Percentiles rank a stretch among this genome's conserved stretches.
Conservation (phyloP, 2,797 vertebrate species). For the Cossypha caffra region DNA sequence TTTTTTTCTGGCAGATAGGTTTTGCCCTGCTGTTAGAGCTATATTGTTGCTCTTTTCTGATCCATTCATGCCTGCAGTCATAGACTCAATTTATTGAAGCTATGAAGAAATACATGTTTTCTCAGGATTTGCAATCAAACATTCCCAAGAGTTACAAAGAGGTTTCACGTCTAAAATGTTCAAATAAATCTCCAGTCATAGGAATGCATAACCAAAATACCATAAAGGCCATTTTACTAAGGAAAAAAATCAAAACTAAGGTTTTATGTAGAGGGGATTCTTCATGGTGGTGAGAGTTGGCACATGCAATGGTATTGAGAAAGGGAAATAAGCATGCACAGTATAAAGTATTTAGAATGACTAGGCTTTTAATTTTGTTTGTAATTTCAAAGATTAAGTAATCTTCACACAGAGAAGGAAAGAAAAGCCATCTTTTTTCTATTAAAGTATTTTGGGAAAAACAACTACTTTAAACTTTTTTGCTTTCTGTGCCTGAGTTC, state of each 20-base stretch:
- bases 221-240: neutral
- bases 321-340: neutral
- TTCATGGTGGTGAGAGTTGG: neutral
- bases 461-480: neutral
- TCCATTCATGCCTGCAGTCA: neutral
- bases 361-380: neutral
- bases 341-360: neutral
- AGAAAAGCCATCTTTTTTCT: neutral
- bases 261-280: neutral
- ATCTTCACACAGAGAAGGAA: neutral
- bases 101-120: neutral
- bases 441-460: neutral
- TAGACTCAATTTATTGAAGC: neutral
- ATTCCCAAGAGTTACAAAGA: neutral
- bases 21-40: neutral
- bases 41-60: neutral
- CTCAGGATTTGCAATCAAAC: neutral
- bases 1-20: neutral
- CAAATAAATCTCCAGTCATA: neutral
- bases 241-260: neutral
- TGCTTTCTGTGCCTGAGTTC: neutral
- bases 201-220: neutral
- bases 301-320: neutral
- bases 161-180: neutral
- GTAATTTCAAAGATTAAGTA: neutral